Evolutionary conservation across 2,113 vertebrate genomes (phyloP).

Genomic region (Arenaria interpres): DNA sequence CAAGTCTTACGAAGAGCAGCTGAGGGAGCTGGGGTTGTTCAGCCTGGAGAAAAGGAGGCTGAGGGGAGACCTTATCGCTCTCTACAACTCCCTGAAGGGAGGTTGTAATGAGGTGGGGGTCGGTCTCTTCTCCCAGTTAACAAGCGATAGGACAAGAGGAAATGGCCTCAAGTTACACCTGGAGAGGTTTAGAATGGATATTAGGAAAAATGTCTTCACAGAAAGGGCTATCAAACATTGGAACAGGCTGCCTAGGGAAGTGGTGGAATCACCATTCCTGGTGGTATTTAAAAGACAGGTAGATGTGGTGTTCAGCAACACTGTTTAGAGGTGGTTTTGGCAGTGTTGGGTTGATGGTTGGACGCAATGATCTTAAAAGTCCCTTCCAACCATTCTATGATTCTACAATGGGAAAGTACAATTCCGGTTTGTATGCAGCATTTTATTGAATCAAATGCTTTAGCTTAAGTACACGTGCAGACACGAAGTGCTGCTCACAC

Average conservation of each 20-base stretch:
- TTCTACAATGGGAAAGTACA: not conserved
- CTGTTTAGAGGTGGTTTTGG: not conserved
- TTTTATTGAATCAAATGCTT: not conserved
- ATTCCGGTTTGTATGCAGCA: not conserved
- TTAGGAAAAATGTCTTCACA: not conserved
- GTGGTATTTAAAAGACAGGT: not conserved
- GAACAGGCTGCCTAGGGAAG: not conserved
- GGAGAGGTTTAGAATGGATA: not conserved
- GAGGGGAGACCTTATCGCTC: not conserved
- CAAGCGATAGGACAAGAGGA: not conserved
- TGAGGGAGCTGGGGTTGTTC: not conserved
- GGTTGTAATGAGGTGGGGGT: not conserved
- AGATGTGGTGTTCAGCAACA: not conserved
- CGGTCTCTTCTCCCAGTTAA: not conserved
- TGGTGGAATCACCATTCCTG: not conserved
- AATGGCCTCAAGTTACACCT: not conserved
- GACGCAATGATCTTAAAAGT: not conserved
- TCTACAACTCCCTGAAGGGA: not conserved
- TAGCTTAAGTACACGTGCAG: rapidly evolving
- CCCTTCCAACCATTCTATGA: not conserved
- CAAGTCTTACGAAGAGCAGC: not conserved
- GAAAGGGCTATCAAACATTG: not conserved
- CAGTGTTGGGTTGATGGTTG: not conserved
- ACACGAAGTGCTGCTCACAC: rapidly evolving
- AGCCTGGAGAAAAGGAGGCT: not conserved